These are phyloP conservation scores for Tillus elongatus DNA, from an alignment of 2,888 invertebrate species.

Conservation along the genomic window DNA sequence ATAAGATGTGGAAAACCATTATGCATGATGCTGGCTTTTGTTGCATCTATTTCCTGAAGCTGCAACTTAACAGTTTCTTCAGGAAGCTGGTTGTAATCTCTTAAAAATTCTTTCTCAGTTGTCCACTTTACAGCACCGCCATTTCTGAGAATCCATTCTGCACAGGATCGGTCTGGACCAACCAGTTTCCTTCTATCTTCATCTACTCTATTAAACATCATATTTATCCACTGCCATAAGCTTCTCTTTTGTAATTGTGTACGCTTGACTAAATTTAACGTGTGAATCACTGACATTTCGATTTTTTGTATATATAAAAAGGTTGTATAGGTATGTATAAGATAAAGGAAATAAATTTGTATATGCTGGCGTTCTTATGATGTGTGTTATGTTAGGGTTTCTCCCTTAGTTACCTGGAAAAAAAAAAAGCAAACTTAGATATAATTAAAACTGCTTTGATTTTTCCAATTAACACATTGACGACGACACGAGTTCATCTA, in stretches of 20 bases:
- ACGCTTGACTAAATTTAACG: background rate
- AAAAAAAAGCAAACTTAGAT: slow-evolving; percentile 29
- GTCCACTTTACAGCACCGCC: slow-evolving; percentile 75
- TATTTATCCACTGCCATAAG: slow-evolving; percentile 42
- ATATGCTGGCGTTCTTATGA: too few relatives aligned
- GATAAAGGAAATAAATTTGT: slow-evolving; percentile 12
- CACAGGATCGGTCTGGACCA: slow-evolving; percentile 85
- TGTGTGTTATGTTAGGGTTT: too few relatives aligned
- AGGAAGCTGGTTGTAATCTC: slow-evolving; percentile 71
- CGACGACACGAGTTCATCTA: too few relatives aligned
- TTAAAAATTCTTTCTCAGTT: slow-evolving; percentile 40
- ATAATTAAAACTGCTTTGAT: slow-evolving; percentile 5
- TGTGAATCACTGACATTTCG: background rate
- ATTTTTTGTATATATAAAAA: too few relatives aligned
- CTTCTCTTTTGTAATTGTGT: slow-evolving; percentile 11
- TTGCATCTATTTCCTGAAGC: slow-evolving; percentile 67
- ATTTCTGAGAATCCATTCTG: slow-evolving; percentile 90
- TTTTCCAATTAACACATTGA: too few relatives aligned
- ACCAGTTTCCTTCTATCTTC: slow-evolving; percentile 55
- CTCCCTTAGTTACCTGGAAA: slow-evolving; percentile 74
- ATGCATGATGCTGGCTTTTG: slow-evolving; percentile 70
- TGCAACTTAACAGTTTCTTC: slow-evolving; percentile 41
- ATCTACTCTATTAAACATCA: slow-evolving; percentile 63
- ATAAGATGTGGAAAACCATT: slow-evolving; percentile 77
- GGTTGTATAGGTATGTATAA: too few relatives aligned